A percentile compares a stretch with the other conserved stretches of the same genome.
phyloP scores from a whole-genome alignment of 2,113 vertebrate species.

The Strix aluco region DNA sequence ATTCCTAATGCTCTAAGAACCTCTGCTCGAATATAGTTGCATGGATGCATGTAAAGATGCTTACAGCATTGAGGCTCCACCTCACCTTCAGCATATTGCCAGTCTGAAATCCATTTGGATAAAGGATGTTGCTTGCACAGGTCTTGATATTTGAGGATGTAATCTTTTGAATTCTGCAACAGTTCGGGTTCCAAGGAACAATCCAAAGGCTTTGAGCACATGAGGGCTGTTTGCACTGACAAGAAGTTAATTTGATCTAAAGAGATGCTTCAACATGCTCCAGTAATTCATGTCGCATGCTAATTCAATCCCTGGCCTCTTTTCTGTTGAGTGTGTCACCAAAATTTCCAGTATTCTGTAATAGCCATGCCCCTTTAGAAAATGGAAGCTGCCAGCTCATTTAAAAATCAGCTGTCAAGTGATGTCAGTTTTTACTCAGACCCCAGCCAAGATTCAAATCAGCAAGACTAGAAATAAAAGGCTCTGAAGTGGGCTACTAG shows the following conservation, averaged over 20 bases:
- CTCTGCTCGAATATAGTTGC: not conserved
- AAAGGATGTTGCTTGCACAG: not conserved
- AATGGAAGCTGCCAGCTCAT: not conserved
- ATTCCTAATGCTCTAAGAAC: not conserved
- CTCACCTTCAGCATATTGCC: not conserved
- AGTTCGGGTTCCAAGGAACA: not conserved
- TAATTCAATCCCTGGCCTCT: not conserved
- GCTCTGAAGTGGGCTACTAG: not conserved
- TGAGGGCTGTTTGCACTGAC: not conserved
- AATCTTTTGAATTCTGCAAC: not conserved
- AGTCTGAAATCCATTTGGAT: not conserved
- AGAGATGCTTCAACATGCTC: not conserved
- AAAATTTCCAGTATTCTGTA: not conserved
- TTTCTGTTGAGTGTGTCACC: not conserved
- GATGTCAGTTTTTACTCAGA: not conserved
- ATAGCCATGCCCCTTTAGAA: not conserved
- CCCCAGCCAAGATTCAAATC: not conserved
- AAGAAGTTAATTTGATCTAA: not conserved
- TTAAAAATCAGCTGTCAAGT: not conserved
- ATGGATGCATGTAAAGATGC: not conserved
- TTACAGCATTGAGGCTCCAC: not conserved
- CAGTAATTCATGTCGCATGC: not conserved
- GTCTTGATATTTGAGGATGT: not conserved
- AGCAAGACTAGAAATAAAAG: not conserved
- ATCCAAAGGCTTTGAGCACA: not conserved